Conservation (phyloP, 1,140 invertebrate species). For the Ectropis grisescens region DNA sequence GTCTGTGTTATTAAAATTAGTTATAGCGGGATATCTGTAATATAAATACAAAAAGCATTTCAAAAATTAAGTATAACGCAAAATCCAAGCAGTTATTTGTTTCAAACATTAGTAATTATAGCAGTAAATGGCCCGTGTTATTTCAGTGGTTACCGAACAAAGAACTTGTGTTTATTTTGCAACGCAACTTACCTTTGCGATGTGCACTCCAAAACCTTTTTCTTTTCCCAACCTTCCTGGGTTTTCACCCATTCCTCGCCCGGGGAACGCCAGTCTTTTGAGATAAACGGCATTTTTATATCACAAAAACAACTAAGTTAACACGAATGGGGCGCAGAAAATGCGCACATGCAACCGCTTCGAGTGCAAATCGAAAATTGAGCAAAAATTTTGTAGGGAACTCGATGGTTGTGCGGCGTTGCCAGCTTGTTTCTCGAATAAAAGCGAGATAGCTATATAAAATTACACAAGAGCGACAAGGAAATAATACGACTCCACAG, state of each 20-base stretch:
- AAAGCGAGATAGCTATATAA: no score
- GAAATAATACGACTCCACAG: no score
- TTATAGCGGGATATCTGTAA: slow-evolving; percentile 64
- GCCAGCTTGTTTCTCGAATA: no score
- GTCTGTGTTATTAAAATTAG: slow-evolving; percentile 60
- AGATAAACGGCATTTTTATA: slow-evolving; percentile 92
- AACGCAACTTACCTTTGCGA: slow-evolving; percentile 68
- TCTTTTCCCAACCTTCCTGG: slow-evolving; percentile 95
- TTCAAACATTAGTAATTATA: slow-evolving; percentile 32
- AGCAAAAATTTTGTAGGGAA: no score
- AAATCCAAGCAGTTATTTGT: slow-evolving; percentile 14
- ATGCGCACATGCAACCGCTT: slow-evolving; percentile 26
- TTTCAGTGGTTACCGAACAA: slow-evolving; percentile 65
- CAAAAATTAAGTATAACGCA: no score
- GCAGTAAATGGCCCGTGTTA: slow-evolving; percentile 28
- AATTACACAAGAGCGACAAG: no score
- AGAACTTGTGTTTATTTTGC: slow-evolving; percentile 64
- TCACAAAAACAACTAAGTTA: slow-evolving; percentile 45
- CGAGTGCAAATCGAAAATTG: slow-evolving; percentile 36
- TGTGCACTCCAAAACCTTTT: slow-evolving; percentile 90
- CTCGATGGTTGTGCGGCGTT: slow-evolving; percentile 12
- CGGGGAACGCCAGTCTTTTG: slow-evolving; percentile 93
- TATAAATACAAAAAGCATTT: slow-evolving; percentile 39
- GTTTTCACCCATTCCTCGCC: slow-evolving; percentile 99
- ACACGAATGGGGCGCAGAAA: slow-evolving; percentile 15